phyloP scores from a whole-genome alignment of 1,140 invertebrate species.

The Trialeurodes vaporariorum region DNA sequence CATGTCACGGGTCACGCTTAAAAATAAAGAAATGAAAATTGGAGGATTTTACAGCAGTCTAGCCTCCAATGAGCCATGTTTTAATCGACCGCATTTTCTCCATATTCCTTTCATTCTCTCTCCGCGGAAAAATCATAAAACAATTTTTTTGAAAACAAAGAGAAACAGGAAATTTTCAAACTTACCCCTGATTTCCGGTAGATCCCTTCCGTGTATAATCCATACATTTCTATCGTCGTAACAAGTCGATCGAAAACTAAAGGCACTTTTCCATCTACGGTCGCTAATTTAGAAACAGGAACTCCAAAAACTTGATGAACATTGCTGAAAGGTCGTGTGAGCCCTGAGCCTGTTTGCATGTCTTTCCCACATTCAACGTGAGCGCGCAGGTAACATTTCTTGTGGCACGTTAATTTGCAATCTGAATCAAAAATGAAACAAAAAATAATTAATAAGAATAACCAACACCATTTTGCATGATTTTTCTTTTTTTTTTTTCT shows the following conservation, averaged over 20 bases:
- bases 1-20: too few relatives aligned
- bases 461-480: too few relatives aligned
- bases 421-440: constrained; percentile 49
- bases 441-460: too few relatives aligned
- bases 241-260: constrained; percentile 76
- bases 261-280: constrained; percentile 67
- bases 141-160: constrained; percentile 8
- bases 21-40: constrained; percentile 13
- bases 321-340: constrained; percentile 34
- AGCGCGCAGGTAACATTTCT: constrained; percentile 75
- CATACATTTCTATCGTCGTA: constrained; percentile 79
- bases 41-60: too few relatives aligned
- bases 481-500: too few relatives aligned
- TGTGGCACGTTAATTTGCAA: constrained; percentile 89
- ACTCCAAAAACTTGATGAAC: constrained; percentile 61
- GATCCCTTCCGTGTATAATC: constrained; percentile 82
- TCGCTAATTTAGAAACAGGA: constrained; percentile 55
- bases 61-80: too few relatives aligned
- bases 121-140: too few relatives aligned
- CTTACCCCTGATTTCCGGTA: constrained; percentile 85
- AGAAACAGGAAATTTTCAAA: constrained; percentile 14
- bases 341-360: constrained; percentile 4
- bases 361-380: constrained; percentile 37
- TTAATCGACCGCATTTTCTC: too few relatives aligned
- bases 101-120: too few relatives aligned